These are phyloP conservation scores for Lonchura striata DNA, from an alignment of 2,113 vertebrate genomes.

Conservation along the genomic window DNA sequence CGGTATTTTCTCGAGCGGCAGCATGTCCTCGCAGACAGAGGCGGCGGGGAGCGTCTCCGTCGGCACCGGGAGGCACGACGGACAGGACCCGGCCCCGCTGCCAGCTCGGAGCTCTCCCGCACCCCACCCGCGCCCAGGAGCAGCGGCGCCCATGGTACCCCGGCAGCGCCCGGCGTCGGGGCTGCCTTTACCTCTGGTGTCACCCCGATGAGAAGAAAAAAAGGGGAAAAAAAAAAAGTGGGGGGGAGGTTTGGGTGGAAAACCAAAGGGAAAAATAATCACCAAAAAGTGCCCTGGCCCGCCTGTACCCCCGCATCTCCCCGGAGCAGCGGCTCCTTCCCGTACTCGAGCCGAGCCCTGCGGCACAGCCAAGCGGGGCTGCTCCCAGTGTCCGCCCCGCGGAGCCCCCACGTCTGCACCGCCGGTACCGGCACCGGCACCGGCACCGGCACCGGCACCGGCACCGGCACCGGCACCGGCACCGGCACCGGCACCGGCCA, in stretches of 20 bases:
- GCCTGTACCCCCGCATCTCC: not conserved
- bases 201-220: too few relatives aligned
- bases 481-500: not conserved
- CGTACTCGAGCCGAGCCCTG: not conserved
- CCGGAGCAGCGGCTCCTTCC: not conserved
- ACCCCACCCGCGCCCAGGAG: not conserved
- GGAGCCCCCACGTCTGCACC: not conserved
- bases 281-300: not conserved
- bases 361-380: not conserved
- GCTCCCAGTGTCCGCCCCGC: not conserved
- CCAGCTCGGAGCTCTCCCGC: not conserved
- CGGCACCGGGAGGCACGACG: not conserved
- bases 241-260: too few relatives aligned
- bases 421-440: not conserved
- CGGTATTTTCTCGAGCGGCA: not conserved
- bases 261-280: too few relatives aligned
- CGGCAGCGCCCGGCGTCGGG: not conserved
- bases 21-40: not conserved
- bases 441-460: not conserved
- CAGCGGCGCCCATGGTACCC: not conserved
- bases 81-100: not conserved
- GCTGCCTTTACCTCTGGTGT: not conserved
- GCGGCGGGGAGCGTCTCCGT: not conserved
- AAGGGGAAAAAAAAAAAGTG: fast-evolving
- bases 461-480: too few relatives aligned